These are phyloP conservation scores for Muscicapa comitata DNA, from an alignment of 2,797 vertebrate species.

Conservation along the genomic window DNA sequence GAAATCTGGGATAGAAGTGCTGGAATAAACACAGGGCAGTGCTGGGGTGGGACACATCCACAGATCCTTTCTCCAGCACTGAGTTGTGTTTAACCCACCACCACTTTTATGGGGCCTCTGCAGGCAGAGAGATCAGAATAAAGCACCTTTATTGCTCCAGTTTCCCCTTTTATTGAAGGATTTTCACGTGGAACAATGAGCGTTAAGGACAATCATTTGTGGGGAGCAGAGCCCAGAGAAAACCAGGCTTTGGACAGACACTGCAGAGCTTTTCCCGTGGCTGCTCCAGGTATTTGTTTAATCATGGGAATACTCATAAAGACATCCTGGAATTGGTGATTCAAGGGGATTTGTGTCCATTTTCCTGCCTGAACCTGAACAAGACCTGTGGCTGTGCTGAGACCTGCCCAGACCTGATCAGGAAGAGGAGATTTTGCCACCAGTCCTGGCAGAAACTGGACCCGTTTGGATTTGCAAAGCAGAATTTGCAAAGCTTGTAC, in stretches of 20 bases:
- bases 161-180: neutral
- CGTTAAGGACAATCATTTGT: neutral
- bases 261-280: neutral
- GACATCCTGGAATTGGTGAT: neutral
- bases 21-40: neutral
- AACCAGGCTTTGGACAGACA: fast-evolving
- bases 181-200: neutral
- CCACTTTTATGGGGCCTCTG: fast-evolving
- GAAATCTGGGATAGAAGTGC: neutral
- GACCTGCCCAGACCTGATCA: neutral
- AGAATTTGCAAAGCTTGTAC: neutral
- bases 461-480: neutral
- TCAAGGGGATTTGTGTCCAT: neutral
- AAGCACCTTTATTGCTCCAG: neutral
- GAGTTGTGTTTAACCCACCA: neutral
- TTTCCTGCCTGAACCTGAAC: neutral
- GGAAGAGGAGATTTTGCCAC: neutral
- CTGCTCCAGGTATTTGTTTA: neutral
- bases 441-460: neutral
- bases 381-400: neutral
- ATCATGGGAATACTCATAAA: fast-evolving
- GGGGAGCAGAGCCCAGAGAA: neutral
- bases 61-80: fast-evolving
- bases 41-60: neutral
- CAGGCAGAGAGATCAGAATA: fast-evolving